These are phyloP conservation scores for Ibidorhyncha struthersii DNA, from an alignment of 2,113 vertebrate species.

Conservation along the genomic window DNA sequence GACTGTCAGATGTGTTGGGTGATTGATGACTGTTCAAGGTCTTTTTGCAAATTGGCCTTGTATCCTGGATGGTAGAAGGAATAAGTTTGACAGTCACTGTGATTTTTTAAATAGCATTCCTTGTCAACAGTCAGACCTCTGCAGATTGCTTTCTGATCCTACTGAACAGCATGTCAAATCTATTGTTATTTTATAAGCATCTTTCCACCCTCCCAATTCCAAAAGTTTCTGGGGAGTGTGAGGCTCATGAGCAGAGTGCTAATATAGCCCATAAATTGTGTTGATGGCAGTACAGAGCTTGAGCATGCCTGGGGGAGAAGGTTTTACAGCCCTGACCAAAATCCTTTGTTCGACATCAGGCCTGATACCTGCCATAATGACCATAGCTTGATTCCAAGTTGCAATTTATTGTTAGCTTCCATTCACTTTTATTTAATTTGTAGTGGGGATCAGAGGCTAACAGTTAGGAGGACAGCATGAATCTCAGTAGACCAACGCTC, in stretches of 20 bases:
- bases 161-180: conserved; percentile 18
- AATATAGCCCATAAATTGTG: neutral
- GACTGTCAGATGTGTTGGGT: neutral
- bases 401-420: neutral
- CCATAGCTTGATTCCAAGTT: neutral
- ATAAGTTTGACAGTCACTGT: conserved; percentile 16
- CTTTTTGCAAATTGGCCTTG: conserved; percentile 39
- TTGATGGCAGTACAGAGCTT: neutral
- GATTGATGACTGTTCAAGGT: conserved; percentile 30
- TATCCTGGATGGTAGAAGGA: conserved; percentile 11
- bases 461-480: neutral
- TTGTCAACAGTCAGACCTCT: conserved; percentile 39
- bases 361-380: neutral
- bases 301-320: neutral
- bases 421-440: neutral
- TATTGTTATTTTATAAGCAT: conserved; percentile 51
- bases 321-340: conserved; percentile 13
- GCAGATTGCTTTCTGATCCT: conserved; percentile 48
- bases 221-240: conserved; percentile 20
- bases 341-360: neutral
- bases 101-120: conserved; percentile 45
- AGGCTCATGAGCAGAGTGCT: conserved; percentile 4
- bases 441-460: neutral
- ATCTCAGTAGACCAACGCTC: neutral
- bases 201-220: conserved; percentile 13